Evolutionary conservation across 1,140 invertebrate species (phyloP).

Genomic region (Drosophila malerkotliana): DNA sequence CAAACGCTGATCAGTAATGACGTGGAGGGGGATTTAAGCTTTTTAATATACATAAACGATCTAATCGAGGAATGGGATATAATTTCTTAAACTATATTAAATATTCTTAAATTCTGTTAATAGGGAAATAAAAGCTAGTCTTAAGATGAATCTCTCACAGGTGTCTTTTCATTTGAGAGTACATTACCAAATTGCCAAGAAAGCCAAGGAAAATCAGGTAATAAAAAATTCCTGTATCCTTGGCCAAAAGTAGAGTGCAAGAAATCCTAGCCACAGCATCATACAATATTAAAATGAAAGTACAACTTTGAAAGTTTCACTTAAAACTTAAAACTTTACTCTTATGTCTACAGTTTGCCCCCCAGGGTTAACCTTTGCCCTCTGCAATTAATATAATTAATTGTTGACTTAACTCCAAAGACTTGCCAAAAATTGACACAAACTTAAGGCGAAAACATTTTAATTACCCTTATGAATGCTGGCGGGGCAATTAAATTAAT

Average conservation of each 20-base stretch:
- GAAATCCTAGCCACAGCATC: background rate
- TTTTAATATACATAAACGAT: no score
- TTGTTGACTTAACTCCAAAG: slow-evolving; percentile 2
- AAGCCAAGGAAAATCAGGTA: no score
- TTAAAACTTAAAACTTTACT: background rate
- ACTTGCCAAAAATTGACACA: slow-evolving; percentile 2
- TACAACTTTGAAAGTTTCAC: slow-evolving; percentile 2
- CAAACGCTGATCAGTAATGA: no score
- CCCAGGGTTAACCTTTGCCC: slow-evolving; percentile 4
- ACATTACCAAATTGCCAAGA: no score
- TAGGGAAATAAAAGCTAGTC: no score
- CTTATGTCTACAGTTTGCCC: background rate
- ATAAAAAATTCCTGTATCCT: no score
- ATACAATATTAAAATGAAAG: background rate
- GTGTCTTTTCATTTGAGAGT: no score
- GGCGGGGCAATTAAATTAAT: background rate
- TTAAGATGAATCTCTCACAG: no score
- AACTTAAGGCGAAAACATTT: background rate
- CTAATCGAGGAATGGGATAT: no score
- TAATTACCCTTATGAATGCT: slow-evolving; percentile 1
- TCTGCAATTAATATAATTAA: slow-evolving; percentile 31
- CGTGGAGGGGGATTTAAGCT: no score
- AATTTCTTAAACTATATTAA: no score
- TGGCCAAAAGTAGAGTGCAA: background rate
- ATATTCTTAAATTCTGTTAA: no score